A percentile compares a stretch with the other conserved stretches of the same genome.
Evolutionary conservation across 1,140 invertebrate genomes (phyloP).

Genomic region (Macrobrachium rosenbergii): DNA sequence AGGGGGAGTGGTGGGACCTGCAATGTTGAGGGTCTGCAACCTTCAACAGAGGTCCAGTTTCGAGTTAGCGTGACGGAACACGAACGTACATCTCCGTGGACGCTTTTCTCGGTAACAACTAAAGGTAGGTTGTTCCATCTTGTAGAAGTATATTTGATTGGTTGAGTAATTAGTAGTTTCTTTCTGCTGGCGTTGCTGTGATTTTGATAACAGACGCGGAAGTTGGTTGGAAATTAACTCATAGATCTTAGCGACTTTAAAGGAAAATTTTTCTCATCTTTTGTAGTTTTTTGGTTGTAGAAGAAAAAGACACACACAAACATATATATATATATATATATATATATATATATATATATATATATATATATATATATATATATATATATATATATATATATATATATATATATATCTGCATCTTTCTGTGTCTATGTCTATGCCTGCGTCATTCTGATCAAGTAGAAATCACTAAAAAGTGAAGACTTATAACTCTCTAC

Average conservation of each 20-base stretch:
- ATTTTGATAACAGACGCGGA: no score
- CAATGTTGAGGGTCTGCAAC: slow-evolving; percentile 31
- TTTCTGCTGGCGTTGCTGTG: no score
- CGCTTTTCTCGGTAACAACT: slow-evolving; percentile 23
- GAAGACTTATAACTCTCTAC: neutral
- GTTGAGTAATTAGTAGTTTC: no score
- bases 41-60: slow-evolving; percentile 16
- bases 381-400: neutral
- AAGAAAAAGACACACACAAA: no score
- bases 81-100: slow-evolving; percentile 17
- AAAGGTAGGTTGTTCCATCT: slow-evolving; percentile 26
- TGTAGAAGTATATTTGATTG: no score
- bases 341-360: neutral
- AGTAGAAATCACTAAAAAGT: no score
- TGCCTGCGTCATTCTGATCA: no score
- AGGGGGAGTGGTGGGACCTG: slow-evolving; percentile 42
- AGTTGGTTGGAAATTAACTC: no score
- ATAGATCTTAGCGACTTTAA: no score
- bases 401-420: neutral
- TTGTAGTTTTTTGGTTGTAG: no score
- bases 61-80: slow-evolving; percentile 19
- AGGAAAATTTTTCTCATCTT: no score
- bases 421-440: neutral
- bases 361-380: neutral
- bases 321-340: neutral